Base-by-base conservation (phyloP, 2,797 vertebrate species). In the Spinus olivaceus region DNA sequence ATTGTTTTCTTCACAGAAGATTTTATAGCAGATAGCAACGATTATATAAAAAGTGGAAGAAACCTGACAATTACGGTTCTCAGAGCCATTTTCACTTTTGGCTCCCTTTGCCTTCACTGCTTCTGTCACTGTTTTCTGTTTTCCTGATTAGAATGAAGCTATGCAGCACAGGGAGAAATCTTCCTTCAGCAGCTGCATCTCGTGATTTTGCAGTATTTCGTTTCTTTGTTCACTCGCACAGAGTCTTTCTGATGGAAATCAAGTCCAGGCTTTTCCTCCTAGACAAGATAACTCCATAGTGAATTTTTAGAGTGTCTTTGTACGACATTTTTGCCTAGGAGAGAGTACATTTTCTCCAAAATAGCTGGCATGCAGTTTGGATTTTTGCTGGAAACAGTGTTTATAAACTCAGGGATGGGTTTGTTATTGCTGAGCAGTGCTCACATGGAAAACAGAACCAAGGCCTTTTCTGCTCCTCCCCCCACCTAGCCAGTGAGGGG, bases 211-310 rank as follows among this genome's bases (percentile, higher is more conserved):
- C 41, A 77, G 64, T 76, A 46, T 92, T 91, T 96, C 64, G 77
- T 96, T 95, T 92, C 50, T 92, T 96, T 85, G 27, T 94, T 96
- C 76, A 30, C 35, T 82, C 81, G 6, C 3, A 2, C 9, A 37
- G 25, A 93, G 39, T 57, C 71, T 94, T 94, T 83, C 81, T 94
- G 86, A 92, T 20, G 84, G 84, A 97, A 96, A 93, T 93, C 61
- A 94, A 91, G 54, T 78, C 44, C 53, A 95, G 47, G 71, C 16
- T 44, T 95, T 95, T 66, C n/a, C 46, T 95, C 51, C 61, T 78
- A 82, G 70, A 79, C 16, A 81, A 72, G 53, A 39, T 47, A 72
- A 32, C 33, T 53, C 27, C 33, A 37, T 17, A 61, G 64, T 72
- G 67, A 35, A 77, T 81, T 95, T 96, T 92, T 96, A 22, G 83